A percentile compares a stretch with the other conserved stretches of the same genome.
Evolutionary conservation across 92 coral and sea anemone species (phyloP).

Genomic region (Porites rus): DNA sequence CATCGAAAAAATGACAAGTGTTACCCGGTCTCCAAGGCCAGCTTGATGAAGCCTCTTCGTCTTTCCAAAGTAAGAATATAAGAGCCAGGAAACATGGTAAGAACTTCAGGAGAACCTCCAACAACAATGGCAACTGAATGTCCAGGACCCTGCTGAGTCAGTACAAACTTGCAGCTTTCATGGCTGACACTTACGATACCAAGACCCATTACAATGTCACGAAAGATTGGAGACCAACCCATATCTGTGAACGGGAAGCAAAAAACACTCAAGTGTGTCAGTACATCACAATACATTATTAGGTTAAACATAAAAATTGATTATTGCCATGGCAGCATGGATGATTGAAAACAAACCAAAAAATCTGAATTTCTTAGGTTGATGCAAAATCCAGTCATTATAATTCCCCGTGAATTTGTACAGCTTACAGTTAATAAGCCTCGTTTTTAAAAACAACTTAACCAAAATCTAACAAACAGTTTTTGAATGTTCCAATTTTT

Average conservation of each 20-base stretch:
- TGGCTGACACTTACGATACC: constrained; percentile 67
- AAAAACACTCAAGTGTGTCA: neutral
- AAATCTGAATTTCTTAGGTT: too few species aligned
- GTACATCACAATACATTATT: too few species aligned
- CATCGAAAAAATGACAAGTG: neutral
- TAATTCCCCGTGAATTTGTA: too few species aligned
- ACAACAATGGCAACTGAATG: constrained; percentile 69
- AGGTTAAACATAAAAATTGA: too few species aligned
- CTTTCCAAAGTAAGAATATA: constrained; percentile 48
- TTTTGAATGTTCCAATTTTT: too few species aligned
- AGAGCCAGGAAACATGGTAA: constrained; percentile 46
- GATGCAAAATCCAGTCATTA: too few species aligned
- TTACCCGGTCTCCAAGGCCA: constrained; percentile 76
- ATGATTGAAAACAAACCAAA: too few species aligned
- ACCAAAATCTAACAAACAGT: too few species aligned
- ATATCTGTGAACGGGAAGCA: constrained; percentile 26
- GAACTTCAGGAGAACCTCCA: constrained; percentile 66
- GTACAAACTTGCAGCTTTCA: constrained; percentile 66
- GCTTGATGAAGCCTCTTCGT: constrained; percentile 64
- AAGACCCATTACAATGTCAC: constrained; percentile 68
- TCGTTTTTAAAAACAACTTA: too few species aligned
- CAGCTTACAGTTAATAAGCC: too few species aligned
- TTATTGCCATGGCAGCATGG: too few species aligned
- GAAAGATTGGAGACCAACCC: constrained; percentile 63
- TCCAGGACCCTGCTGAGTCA: constrained; percentile 71